Evolutionary conservation across 2,797 vertebrate species (phyloP).

Genomic region (Lacerta agilis): DNA sequence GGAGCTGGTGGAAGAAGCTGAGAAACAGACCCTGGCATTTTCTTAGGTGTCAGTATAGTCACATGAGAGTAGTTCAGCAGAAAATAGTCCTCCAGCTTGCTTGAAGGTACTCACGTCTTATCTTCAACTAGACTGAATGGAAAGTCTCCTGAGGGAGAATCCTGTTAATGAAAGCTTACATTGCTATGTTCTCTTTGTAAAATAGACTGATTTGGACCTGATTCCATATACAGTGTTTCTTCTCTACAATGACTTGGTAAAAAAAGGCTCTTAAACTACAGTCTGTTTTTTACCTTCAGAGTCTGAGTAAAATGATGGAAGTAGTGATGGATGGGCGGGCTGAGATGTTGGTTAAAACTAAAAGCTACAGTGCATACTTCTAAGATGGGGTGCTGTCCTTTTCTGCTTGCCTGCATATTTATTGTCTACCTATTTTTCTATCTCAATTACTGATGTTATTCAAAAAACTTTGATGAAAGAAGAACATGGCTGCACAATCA

Average conservation of each 20-base stretch:
- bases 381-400: neutral
- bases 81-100: neutral
- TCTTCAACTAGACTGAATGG: neutral
- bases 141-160: neutral
- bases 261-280: neutral
- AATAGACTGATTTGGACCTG: neutral
- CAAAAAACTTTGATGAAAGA: neutral
- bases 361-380: neutral
- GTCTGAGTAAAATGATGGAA: neutral
- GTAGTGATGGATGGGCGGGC: neutral
- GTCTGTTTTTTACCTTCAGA: neutral
- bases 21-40: conserved; percentile 39
- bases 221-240: neutral
- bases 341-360: neutral
- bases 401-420: neutral
- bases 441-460: neutral
- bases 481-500: neutral
- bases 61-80: neutral
- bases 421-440: neutral
- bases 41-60: neutral
- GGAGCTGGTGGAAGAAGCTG: conserved; percentile 53
- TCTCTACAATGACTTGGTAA: neutral
- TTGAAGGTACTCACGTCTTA: neutral
- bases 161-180: neutral
- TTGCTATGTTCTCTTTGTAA: neutral